These are phyloP conservation scores for Coluber constrictor DNA, from an alignment of 2,797 vertebrate genomes.

Conservation along the genomic window DNA sequence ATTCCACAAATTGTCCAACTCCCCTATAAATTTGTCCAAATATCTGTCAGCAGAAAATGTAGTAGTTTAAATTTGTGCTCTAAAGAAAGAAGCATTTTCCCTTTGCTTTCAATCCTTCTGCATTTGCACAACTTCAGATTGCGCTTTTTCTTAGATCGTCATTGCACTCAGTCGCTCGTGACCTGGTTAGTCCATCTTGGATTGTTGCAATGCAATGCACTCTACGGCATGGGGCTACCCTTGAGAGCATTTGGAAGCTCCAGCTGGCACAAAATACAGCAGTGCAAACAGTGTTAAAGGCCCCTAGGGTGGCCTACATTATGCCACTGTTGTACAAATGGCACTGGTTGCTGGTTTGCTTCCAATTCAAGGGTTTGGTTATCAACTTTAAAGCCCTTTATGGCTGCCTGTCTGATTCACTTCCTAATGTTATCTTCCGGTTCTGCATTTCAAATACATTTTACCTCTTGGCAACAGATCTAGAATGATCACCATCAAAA, in stretches of 20 bases:
- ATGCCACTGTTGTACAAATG: not conserved
- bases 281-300: not conserved
- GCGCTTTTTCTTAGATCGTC: not conserved
- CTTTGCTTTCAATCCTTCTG: not conserved
- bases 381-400: not conserved
- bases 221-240: not conserved
- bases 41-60: not conserved
- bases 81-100: not conserved
- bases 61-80: not conserved
- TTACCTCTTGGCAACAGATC: not conserved
- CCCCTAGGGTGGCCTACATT: not conserved
- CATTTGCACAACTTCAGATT: not conserved
- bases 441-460: not conserved
- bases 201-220: not conserved
- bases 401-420: not conserved
- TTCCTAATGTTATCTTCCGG: not conserved
- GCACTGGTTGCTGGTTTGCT: not conserved
- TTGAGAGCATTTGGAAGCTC: not conserved
- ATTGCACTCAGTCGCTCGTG: not conserved
- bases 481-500: not conserved
- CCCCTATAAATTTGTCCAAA: not conserved
- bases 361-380: not conserved
- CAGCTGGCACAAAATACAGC: not conserved
- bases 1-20: not conserved
- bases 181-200: not conserved